Evolutionary conservation across 2,113 vertebrate genomes (phyloP).

Genomic region (Athene noctua): DNA sequence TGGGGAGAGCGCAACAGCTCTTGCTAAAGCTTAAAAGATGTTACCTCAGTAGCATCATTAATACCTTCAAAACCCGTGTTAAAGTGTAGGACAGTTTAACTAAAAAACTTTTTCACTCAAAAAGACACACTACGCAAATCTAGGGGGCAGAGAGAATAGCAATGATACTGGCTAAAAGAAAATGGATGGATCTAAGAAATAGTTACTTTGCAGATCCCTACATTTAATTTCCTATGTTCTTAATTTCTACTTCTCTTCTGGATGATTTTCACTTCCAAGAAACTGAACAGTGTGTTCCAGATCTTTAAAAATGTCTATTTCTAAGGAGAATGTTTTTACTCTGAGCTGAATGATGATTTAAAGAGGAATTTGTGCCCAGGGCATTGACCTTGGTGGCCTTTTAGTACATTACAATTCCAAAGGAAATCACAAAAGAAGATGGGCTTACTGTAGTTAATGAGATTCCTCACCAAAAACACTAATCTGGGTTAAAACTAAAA

Average conservation of each 20-base stretch:
- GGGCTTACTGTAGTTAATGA: constrained; percentile 78
- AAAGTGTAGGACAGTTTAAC: background rate
- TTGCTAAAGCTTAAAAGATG: background rate
- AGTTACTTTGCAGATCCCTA: background rate
- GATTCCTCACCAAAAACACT: constrained; percentile 81
- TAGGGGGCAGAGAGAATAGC: background rate
- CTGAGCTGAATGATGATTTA: constrained; percentile 71
- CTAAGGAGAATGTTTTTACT: constrained; percentile 26
- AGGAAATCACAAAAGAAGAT: constrained; percentile 81
- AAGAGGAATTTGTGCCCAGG: constrained; percentile 78
- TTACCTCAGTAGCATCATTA: background rate
- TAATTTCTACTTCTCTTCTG: background rate
- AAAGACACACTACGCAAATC: background rate
- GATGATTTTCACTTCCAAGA: background rate
- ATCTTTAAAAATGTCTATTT: constrained; percentile 45
- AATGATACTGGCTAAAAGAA: background rate
- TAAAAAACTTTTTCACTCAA: background rate
- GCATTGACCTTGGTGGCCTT: constrained; percentile 79
- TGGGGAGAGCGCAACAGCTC: background rate
- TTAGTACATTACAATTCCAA: constrained; percentile 77
- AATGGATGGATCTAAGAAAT: background rate
- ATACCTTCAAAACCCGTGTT: background rate
- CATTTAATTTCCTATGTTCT: background rate
- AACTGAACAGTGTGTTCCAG: constrained; percentile 7
- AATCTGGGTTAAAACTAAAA: constrained; percentile 85